phyloP scores from a whole-genome alignment of 2,797 vertebrate genomes.

The Pseudochaenichthys georgianus region DNA sequence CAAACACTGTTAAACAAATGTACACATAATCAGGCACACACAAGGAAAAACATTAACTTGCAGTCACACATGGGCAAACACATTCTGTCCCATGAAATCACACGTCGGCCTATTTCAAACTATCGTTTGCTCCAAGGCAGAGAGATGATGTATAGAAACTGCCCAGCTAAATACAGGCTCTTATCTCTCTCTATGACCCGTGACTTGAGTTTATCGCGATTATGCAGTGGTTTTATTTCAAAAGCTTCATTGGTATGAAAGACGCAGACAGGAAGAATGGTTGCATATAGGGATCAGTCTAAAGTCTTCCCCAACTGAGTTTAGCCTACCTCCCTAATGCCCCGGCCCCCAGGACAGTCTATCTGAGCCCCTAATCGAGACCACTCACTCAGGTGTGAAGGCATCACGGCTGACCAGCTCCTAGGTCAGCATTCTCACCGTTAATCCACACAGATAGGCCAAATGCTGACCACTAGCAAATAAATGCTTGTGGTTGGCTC shows the following conservation, averaged over 20 bases:
- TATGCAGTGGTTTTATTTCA: slow-evolving; percentile 71
- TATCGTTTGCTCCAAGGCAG: slow-evolving; percentile 54
- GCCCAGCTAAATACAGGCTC: slow-evolving; percentile 65
- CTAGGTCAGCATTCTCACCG: slow-evolving; percentile 75
- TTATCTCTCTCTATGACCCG: slow-evolving; percentile 70
- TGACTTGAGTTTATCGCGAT: slow-evolving; percentile 76
- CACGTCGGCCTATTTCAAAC: slow-evolving; percentile 64
- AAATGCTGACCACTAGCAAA: slow-evolving; percentile 74
- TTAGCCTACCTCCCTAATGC: slow-evolving; percentile 57
- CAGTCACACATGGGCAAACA: slow-evolving; percentile 72
- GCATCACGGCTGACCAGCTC: slow-evolving; percentile 69
- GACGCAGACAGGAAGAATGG: slow-evolving; percentile 52
- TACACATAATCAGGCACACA: slow-evolving; percentile 73
- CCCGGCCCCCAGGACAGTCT: slow-evolving; percentile 42
- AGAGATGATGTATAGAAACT: slow-evolving; percentile 68
- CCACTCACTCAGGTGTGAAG: slow-evolving; percentile 72
- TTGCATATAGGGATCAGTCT: slow-evolving; percentile 57
- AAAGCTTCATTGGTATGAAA: slow-evolving; percentile 73
- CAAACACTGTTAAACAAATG: slow-evolving; percentile 69
- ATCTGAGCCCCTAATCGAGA: slow-evolving; percentile 47
- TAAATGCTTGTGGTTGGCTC: slow-evolving; percentile 68
- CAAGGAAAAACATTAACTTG: slow-evolving; percentile 67
- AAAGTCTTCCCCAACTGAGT: slow-evolving; percentile 59
- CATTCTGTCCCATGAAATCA: slow-evolving; percentile 71
- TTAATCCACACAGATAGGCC: slow-evolving; percentile 76